Evolutionary conservation across 2,797 vertebrate species (phyloP).

Genomic region (Okamejei kenojei): DNA sequence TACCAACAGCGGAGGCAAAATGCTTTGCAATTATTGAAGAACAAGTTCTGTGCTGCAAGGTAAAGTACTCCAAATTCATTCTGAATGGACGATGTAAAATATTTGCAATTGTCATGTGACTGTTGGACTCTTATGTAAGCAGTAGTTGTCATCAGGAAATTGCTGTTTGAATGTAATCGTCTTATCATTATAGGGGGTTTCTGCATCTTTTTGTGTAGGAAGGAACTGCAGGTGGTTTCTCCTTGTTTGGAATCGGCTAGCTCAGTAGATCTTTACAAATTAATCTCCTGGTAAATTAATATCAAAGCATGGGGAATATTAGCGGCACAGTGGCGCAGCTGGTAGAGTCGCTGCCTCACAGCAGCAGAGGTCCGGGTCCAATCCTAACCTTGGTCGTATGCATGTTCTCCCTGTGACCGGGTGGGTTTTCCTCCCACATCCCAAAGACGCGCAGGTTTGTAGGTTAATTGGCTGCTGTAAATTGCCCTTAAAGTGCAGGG

Average conservation of each 20-base stretch:
- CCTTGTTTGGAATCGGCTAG: neutral
- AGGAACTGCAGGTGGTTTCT: neutral
- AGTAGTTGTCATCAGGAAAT: conserved; percentile 6
- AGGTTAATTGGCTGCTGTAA: too few relatives aligned
- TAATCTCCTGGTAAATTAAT: neutral
- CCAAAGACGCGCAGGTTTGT: too few relatives aligned
- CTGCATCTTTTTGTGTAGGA: too few relatives aligned
- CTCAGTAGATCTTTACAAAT: neutral
- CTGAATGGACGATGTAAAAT: neutral
- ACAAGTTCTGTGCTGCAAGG: neutral
- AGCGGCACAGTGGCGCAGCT: too few relatives aligned
- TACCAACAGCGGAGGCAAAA: neutral
- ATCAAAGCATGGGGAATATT: neutral
- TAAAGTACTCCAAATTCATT: neutral
- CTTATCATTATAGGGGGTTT: neutral
- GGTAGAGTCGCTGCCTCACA: too few relatives aligned
- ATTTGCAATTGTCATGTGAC: neutral
- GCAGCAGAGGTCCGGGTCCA: too few relatives aligned
- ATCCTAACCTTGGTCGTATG: too few relatives aligned
- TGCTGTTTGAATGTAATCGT: neutral
- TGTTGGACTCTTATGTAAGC: neutral
- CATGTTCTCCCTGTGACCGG: too few relatives aligned
- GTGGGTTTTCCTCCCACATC: too few relatives aligned
- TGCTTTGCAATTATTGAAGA: neutral
- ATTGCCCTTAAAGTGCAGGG: too few relatives aligned